A percentile compares a stretch with the other conserved stretches of the same genome.
Conservation (phyloP, 2,113 vertebrate species). For the Capreolus pygargus region DNA sequence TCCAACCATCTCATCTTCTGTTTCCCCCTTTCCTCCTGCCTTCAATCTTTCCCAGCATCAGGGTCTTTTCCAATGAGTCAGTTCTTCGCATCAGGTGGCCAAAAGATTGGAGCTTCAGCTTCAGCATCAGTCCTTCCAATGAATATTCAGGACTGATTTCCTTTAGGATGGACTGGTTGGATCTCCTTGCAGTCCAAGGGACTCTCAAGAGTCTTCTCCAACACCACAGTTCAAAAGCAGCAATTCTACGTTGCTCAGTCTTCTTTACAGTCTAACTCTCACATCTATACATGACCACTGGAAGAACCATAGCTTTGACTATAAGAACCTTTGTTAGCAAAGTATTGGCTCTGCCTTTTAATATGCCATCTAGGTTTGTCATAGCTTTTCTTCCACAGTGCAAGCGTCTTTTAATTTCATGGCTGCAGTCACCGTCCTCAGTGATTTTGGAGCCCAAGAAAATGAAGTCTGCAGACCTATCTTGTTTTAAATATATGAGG, state of each 20-base stretch:
- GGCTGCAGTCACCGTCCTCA: neutral
- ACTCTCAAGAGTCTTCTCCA: neutral
- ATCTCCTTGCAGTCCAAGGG: neutral
- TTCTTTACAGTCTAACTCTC: neutral
- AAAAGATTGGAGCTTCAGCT: neutral
- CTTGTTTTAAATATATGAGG: neutral
- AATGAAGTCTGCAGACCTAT: neutral
- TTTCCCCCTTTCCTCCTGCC: neutral
- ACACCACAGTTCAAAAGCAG: neutral
- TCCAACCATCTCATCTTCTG: neutral
- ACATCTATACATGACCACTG: neutral
- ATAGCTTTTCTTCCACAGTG: neutral
- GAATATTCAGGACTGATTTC: neutral
- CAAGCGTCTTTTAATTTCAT: neutral
- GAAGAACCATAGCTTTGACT: neutral
- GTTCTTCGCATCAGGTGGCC: neutral
- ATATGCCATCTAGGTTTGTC: neutral
- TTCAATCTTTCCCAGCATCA: neutral
- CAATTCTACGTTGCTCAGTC: fast-evolving
- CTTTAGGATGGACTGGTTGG: neutral
- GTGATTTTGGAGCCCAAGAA: neutral
- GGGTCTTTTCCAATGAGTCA: neutral
- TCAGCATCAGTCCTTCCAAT: neutral
- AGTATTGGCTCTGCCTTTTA: neutral
- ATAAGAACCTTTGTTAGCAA: neutral